Evolutionary conservation across 1,140 invertebrate genomes (phyloP), one percentile per base, ranked within the genome.

Genomic region (Cataglyphis hispanica): DNA sequence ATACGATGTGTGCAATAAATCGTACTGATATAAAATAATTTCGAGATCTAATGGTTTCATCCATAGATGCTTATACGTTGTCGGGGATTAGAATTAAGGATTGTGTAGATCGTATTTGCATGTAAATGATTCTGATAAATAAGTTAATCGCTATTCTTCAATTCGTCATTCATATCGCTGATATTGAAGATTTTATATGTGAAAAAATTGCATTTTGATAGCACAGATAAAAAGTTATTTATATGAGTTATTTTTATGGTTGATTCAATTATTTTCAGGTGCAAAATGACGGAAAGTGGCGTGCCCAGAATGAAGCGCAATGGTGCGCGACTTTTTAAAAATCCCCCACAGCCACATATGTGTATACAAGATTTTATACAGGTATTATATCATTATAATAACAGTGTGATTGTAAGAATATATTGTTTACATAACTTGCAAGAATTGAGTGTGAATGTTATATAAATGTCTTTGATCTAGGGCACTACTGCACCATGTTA

Each of bases 331-430:
- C 95, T 96, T 87, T 97, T 97, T 85, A 97, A 97, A 92, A 97
- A 97, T 92, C 97, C 97, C 77, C 97, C 97, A 7, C 97, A 97
- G 84, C 97, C 97, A 34, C 96, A 97, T 92, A 97, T 97, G 97
- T 97, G 97, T 93, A 97, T 97, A 88, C 96, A 96, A 90, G 97
- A 97, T 88, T 96, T 95, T 77, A 95, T 97, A 87, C 95, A 96
- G 89, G 96, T 95, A 91, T 61, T 93, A 37, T 56, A 74, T 31
- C 13, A 5, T 69, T 69, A 16, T 50, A 13, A 25, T 40, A 22
- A 50, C 16, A 56, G 7, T 27, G 13, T 1, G 46, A 0, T n/a
- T 50, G 4, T 27, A 46, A 61, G 27, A 22, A 19, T 43, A 50
- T 22, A 27, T 75, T 37, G 25, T 66, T 40, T 67, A 53, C 10